Percentiles rank a stretch among this genome's conserved stretches.
phyloP scores from a whole-genome alignment of 2,888 invertebrate genomes.

The Syritta pipiens region DNA sequence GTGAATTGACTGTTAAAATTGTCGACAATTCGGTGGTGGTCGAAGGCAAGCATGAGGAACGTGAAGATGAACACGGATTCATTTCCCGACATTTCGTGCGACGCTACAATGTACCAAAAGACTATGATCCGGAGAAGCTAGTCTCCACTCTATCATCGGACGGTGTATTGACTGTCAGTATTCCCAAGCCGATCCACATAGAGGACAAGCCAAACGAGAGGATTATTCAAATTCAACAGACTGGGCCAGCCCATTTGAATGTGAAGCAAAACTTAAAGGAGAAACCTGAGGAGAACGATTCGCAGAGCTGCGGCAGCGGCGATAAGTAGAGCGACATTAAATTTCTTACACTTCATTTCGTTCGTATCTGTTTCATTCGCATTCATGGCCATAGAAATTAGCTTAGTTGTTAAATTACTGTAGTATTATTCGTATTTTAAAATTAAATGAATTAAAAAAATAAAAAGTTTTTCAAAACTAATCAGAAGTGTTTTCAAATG shows the following conservation, averaged over 20 bases:
- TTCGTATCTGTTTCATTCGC: neutral
- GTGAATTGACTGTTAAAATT: conserved; percentile 88
- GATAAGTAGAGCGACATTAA: no score
- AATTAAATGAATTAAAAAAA: no score
- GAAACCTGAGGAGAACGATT: neutral
- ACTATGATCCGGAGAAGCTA: conserved; percentile 86
- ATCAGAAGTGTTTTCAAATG: no score
- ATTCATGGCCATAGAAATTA: no score
- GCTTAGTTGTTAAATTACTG: no score
- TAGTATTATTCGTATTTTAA: no score
- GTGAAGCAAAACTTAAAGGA: conserved; percentile 77
- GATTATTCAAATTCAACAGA: conserved; percentile 82
- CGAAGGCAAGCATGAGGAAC: conserved; percentile 89
- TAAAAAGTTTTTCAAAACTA: no score
- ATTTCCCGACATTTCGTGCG: conserved; percentile 88
- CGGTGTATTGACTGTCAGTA: conserved; percentile 85
- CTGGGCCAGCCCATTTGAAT: conserved; percentile 82
- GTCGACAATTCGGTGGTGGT: conserved; percentile 85
- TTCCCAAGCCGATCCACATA: conserved; percentile 80
- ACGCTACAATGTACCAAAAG: conserved; percentile 87
- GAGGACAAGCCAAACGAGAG: conserved; percentile 79
- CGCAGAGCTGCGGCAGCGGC: neutral
- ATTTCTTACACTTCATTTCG: neutral
- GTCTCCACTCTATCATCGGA: conserved; percentile 88
- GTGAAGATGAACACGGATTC: conserved; percentile 86